Percentiles rank a stretch among this genome's conserved stretches.
These are phyloP conservation scores for Phaethon lepturus DNA, from an alignment of 2,113 vertebrate genomes.

Conservation along the genomic window DNA sequence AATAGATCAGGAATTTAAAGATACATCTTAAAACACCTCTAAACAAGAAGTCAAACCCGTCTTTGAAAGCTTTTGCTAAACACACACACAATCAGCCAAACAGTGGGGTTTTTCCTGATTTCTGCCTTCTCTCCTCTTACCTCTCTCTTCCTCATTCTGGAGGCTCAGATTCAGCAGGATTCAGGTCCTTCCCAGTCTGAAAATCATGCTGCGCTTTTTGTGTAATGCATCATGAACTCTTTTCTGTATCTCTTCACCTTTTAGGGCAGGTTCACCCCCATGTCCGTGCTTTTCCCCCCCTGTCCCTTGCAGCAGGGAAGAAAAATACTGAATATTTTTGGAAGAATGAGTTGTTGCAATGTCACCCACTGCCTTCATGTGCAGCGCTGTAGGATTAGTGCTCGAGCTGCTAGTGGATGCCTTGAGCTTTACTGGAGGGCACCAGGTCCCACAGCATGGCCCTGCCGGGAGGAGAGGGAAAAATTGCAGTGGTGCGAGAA, in stretches of 20 bases:
- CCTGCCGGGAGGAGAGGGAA: background rate
- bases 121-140: background rate
- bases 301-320: background rate
- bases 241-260: background rate
- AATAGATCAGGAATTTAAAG: slow-evolving; percentile 28
- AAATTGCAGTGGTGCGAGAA: background rate
- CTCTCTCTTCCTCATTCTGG: background rate
- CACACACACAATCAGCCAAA: background rate
- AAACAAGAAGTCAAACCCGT: background rate
- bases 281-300: accelerated
- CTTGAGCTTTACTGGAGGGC: background rate
- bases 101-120: background rate
- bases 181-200: background rate
- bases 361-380: background rate
- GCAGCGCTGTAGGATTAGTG: background rate
- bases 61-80: background rate
- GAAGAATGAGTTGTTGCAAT: background rate
- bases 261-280: background rate
- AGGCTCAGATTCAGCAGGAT: background rate
- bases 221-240: accelerated
- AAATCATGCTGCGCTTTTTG: background rate
- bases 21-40: background rate
- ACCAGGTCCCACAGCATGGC: background rate
- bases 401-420: background rate
- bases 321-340: background rate